These are phyloP conservation scores for Mesorhabditis sp. DNA, from an alignment of 2,888 invertebrate species.

Conservation along the genomic window DNA sequence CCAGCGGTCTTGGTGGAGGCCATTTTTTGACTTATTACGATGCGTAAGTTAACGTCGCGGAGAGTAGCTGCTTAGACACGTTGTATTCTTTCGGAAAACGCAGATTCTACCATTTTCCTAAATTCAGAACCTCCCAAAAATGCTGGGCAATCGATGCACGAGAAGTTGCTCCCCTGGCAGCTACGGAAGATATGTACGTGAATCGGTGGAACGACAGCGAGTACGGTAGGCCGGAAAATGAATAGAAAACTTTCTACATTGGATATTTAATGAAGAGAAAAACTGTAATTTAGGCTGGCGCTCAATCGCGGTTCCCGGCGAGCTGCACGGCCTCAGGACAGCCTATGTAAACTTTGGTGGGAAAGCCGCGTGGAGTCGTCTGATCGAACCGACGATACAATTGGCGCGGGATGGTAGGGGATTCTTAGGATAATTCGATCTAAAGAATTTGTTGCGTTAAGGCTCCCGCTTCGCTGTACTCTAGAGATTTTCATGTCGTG, in stretches of 20 bases:
- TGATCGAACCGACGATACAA: constrained; percentile 44
- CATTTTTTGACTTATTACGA: constrained; percentile 78
- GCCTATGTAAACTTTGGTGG: constrained; percentile 33
- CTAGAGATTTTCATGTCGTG: too few relatives aligned
- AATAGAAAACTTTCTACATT: background rate
- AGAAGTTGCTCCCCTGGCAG: constrained; percentile 62
- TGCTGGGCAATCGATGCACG: constrained; percentile 59
- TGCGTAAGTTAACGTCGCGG: background rate
- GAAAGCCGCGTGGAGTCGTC: background rate
- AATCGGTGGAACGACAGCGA: constrained; percentile 30
- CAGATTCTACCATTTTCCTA: too few relatives aligned
- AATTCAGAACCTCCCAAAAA: constrained; percentile 30
- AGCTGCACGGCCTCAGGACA: constrained; percentile 34
- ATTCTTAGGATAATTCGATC: background rate
- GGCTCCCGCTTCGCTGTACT: too few relatives aligned
- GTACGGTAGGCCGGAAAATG: constrained; percentile 15
- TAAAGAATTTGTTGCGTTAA: background rate
- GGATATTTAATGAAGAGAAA: background rate
- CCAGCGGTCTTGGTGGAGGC: constrained; percentile 82
- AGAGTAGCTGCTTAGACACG: background rate
- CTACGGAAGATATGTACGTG: constrained; percentile 62
- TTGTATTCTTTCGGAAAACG: too few relatives aligned
- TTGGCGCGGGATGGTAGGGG: constrained; percentile 34
- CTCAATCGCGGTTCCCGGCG: constrained; percentile 45
- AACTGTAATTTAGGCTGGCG: constrained; percentile 28